Conservation (phyloP, 2,888 invertebrate genomes). For the Ophion costatus region DNA sequence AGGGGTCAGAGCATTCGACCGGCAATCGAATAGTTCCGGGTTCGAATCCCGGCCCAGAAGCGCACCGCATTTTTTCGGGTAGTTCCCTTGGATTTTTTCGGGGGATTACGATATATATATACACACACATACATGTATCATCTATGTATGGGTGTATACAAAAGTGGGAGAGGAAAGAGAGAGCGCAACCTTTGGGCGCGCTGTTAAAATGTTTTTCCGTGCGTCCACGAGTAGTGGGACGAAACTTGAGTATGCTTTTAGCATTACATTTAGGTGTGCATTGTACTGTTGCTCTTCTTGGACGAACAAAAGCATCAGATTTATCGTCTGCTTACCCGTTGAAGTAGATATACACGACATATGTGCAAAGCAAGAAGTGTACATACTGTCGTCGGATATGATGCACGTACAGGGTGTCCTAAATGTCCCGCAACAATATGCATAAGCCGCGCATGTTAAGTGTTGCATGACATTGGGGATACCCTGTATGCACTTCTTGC, state of each 20-base stretch:
- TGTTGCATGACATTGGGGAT: too few relatives aligned
- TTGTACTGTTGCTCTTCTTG: constrained; percentile 52
- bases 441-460: too few relatives aligned
- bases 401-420: constrained; percentile 7
- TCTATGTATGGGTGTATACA: neutral
- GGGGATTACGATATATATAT: too few relatives aligned
- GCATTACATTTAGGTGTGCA: constrained; percentile 36
- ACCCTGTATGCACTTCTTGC: too few relatives aligned
- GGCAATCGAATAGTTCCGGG: too few relatives aligned
- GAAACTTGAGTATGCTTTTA: constrained; percentile 33
- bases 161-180: constrained; percentile 11
- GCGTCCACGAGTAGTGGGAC: constrained; percentile 2
- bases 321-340: constrained; percentile 47
- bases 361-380: constrained; percentile 32
- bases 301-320: constrained; percentile 59
- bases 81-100: too few relatives aligned
- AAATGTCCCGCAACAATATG: too few relatives aligned
- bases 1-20: too few relatives aligned
- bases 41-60: too few relatives aligned
- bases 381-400: constrained; percentile 29
- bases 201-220: constrained; percentile 36
- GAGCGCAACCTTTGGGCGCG: constrained; percentile 10
- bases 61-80: too few relatives aligned
- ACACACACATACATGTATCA: too few relatives aligned
- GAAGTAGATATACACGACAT: neutral